Evolutionary conservation across 2,888 invertebrate genomes (phyloP).

Genomic region (Stegophylla sp.): DNA sequence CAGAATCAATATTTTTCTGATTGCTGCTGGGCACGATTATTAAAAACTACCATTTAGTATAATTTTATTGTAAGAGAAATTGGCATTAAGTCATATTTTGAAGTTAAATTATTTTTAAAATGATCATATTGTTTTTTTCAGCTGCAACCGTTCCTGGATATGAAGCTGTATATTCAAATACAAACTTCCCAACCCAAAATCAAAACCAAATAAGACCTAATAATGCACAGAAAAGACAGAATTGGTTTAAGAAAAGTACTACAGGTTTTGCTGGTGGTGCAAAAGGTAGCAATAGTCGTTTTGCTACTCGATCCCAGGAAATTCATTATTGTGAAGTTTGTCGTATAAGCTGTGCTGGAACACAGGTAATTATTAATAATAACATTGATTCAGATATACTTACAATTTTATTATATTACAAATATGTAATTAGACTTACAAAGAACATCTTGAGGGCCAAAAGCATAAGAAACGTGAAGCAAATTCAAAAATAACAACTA

Average conservation of each 20-base stretch:
- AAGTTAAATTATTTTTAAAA: neutral
- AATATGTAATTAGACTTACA: constrained; percentile 82
- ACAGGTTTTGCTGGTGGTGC: constrained; percentile 49
- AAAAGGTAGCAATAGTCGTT: constrained; percentile 43
- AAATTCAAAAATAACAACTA: constrained; percentile 74
- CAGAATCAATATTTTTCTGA: too few species aligned
- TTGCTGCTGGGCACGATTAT: too few species aligned
- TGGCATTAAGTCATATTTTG: too few species aligned
- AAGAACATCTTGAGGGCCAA: constrained; percentile 97
- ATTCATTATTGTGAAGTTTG: constrained; percentile 98
- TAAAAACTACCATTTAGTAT: too few species aligned
- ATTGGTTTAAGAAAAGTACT: constrained; percentile 52
- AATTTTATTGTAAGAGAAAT: too few species aligned
- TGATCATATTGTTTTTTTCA: neutral
- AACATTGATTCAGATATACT: neutral
- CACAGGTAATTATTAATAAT: constrained; percentile 70
- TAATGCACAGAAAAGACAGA: constrained; percentile 54
- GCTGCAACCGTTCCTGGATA: constrained; percentile 45
- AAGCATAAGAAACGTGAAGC: constrained; percentile 99
- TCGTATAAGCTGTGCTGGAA: constrained; percentile 96
- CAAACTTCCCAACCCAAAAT: constrained; percentile 60
- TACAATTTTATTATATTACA: constrained; percentile 61
- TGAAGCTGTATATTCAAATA: constrained; percentile 58
- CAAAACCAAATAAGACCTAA: constrained; percentile 55
- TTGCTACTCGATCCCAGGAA: constrained; percentile 80